These are phyloP conservation scores for Leucania comma DNA, from an alignment of 2,888 invertebrate species.

Conservation along the genomic window DNA sequence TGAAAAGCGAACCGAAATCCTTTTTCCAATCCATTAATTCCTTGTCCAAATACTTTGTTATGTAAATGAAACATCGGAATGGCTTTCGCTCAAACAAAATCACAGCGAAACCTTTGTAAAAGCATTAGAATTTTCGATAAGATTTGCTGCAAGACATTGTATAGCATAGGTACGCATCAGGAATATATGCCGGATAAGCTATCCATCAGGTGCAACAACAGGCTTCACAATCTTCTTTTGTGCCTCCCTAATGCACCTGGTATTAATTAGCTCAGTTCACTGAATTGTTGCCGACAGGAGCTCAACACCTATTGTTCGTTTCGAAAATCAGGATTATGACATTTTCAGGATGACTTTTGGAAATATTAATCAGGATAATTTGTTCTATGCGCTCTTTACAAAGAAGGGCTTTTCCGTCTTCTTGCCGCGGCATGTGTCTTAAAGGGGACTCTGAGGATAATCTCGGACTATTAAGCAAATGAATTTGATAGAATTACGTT, in stretches of 20 bases:
- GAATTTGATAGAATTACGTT: not conserved
- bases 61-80: conserved; percentile 35
- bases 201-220: conserved; percentile 44
- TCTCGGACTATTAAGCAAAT: not conserved
- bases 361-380: conserved; percentile 4
- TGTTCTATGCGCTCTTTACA: no score
- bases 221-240: conserved; percentile 45
- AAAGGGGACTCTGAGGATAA: not conserved
- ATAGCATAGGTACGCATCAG: conserved; percentile 11
- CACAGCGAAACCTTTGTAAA: conserved; percentile 26
- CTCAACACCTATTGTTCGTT: conserved; percentile 29
- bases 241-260: conserved; percentile 45
- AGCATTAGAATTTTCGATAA: conserved; percentile 36
- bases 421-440: not conserved
- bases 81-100: conserved; percentile 39
- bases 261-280: conserved; percentile 51
- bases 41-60: conserved; percentile 37
- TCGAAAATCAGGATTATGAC: not conserved
- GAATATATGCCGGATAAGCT: conserved; percentile 41
- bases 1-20: not conserved
- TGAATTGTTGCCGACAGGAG: conserved; percentile 28
- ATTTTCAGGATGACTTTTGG: not conserved
- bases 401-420: not conserved
- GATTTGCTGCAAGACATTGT: conserved; percentile 5
- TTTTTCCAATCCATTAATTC: conserved; percentile 39